These are phyloP conservation scores for Galeopsomyia nigrocyanea DNA, from an alignment of 2,888 invertebrate species.

Conservation along the genomic window DNA sequence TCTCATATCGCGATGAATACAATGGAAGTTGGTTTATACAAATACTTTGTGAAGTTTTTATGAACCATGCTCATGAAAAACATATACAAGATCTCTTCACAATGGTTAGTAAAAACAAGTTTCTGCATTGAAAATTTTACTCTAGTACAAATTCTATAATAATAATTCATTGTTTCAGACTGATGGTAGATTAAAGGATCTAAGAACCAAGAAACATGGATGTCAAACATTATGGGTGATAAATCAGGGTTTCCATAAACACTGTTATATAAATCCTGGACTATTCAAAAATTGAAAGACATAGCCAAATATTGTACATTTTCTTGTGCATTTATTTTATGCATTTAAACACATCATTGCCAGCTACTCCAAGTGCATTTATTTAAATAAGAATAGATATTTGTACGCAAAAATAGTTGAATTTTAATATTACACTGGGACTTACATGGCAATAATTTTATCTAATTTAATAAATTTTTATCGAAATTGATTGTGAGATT, in stretches of 20 bases:
- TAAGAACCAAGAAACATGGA: conserved; percentile 46
- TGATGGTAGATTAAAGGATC: conserved; percentile 55
- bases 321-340: conserved; percentile 25
- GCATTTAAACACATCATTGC: no score
- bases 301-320: conserved; percentile 27
- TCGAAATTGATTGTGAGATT: not conserved
- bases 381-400: not conserved
- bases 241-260: conserved; percentile 60
- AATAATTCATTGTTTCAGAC: conserved; percentile 52
- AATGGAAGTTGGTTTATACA: conserved; percentile 75
- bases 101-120: conserved; percentile 52
- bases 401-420: conserved; percentile 1
- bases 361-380: conserved; percentile 19
- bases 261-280: conserved; percentile 64
- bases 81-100: conserved; percentile 60
- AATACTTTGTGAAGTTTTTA: conserved; percentile 71
- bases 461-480: conserved; percentile 6
- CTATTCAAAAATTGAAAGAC: conserved; percentile 52
- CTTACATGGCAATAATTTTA: conserved; percentile 7
- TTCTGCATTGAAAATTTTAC: not conserved
- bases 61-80: conserved; percentile 59
- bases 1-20: conserved; percentile 70
- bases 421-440: not conserved
- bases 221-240: conserved; percentile 60
- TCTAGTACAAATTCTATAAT: not conserved